A percentile compares a stretch with the other conserved stretches of the same genome.
Evolutionary conservation across 2,113 vertebrate species (phyloP).

Genomic region (Pithys albifrons): DNA sequence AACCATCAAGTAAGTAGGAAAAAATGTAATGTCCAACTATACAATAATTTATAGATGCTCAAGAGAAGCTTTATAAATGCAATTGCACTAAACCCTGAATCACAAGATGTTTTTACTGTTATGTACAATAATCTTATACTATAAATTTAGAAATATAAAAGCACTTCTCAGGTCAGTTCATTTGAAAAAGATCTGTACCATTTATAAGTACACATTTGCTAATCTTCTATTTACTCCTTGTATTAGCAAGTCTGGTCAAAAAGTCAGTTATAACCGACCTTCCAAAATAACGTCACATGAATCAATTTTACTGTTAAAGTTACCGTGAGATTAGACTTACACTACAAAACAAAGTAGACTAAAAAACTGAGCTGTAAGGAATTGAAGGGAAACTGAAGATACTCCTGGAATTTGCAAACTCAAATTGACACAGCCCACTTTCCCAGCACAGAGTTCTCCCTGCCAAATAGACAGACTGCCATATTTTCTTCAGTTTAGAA

Average conservation of each 20-base stretch:
- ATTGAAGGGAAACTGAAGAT: background rate
- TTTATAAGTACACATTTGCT: background rate
- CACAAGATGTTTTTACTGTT: background rate
- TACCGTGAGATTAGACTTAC: background rate
- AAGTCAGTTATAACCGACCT: background rate
- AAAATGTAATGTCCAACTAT: background rate
- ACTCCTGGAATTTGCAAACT: background rate
- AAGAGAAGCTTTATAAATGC: background rate
- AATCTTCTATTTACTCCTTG: background rate
- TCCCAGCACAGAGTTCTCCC: background rate
- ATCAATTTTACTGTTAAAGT: background rate
- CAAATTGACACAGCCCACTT: background rate
- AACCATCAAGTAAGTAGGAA: slow-evolving; percentile 24
- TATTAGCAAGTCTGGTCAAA: background rate
- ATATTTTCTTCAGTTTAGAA: background rate
- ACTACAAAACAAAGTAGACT: background rate
- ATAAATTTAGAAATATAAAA: background rate
- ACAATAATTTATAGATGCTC: background rate
- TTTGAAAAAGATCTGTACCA: background rate
- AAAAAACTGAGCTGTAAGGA: background rate
- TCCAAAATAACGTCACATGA: background rate
- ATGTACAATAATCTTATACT: background rate
- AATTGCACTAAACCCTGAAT: background rate
- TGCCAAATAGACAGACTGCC: background rate
- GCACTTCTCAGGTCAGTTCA: background rate